These are phyloP conservation scores for Drosophila pseudoananassae DNA, from an alignment of 1,140 invertebrate species.

Conservation along the genomic window DNA sequence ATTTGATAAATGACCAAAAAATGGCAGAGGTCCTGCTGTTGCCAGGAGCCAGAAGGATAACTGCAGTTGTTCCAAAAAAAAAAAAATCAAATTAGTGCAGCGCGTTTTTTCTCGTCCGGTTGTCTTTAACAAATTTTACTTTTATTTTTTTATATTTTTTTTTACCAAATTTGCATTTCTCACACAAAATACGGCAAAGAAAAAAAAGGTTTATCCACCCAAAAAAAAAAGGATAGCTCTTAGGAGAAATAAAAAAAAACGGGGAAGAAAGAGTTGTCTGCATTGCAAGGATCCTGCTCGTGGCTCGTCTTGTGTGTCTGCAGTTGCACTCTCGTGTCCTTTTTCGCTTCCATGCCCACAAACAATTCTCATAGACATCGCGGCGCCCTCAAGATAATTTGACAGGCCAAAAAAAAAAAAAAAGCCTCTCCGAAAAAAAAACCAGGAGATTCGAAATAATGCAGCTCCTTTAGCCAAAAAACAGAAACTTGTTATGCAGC, in stretches of 20 bases:
- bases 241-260: constrained; percentile 12
- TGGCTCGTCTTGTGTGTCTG: constrained; percentile 26
- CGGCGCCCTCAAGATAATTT: constrained; percentile 80
- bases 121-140: constrained; percentile 64
- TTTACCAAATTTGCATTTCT: constrained; percentile 74
- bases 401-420: constrained; percentile 51
- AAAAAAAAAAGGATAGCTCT: constrained; percentile 14
- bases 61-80: constrained; percentile 24
- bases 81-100: constrained; percentile 73
- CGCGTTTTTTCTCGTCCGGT: constrained; percentile 54
- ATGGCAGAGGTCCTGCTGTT: constrained; percentile 38
- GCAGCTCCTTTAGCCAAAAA: constrained; percentile 40
- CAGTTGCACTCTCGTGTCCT: constrained; percentile 42
- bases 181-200: constrained; percentile 26
- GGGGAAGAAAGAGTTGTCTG: constrained; percentile 46
- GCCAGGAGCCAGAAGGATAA: constrained; percentile 17
- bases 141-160: constrained; percentile 5
- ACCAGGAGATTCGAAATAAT: constrained; percentile 35
- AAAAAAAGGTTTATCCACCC: constrained; percentile 53
- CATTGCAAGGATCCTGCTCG: constrained; percentile 33
- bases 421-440: constrained; percentile 15
- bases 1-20: constrained; percentile 81
- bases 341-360: constrained; percentile 56
- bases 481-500: constrained; percentile 74
- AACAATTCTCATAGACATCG: constrained; percentile 74